phyloP scores from a whole-genome alignment of 2,888 invertebrate species.

The Nezara viridula region DNA sequence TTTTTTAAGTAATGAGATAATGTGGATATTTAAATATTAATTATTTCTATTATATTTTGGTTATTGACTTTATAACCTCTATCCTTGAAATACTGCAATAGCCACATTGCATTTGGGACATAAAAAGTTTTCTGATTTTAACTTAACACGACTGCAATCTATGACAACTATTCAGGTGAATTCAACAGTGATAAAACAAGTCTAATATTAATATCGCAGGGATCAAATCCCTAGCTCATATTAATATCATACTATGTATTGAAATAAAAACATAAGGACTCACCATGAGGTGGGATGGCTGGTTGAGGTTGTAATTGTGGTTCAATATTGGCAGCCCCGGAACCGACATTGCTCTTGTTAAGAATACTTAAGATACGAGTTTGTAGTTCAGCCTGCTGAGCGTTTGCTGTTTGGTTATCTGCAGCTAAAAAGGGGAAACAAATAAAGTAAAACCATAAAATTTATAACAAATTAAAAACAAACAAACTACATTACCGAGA shows the following conservation, averaged over 20 bases:
- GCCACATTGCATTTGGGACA: background rate
- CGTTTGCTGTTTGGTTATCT: slow-evolving; percentile 57
- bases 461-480: no score
- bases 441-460: background rate
- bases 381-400: slow-evolving; percentile 78
- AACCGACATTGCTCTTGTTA: slow-evolving; percentile 72
- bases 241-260: background rate
- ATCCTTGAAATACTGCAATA: background rate
- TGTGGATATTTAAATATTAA: no score
- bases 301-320: slow-evolving; percentile 56
- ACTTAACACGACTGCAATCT: background rate
- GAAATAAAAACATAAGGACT: background rate
- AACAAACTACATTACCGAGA: no score
- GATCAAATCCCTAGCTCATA: background rate
- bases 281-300: slow-evolving; percentile 57
- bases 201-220: background rate
- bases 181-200: background rate
- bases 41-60: no score
- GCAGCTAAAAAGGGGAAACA: background rate
- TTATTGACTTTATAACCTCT: background rate
- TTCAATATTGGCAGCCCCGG: slow-evolving; percentile 31
- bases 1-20: no score
- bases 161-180: background rate
- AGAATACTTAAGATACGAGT: slow-evolving; percentile 84
- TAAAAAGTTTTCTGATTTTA: background rate